Evolutionary conservation across 1,140 invertebrate genomes (phyloP), one percentile per base, ranked within the genome.

Genomic region (Trichogramma pretiosum): DNA sequence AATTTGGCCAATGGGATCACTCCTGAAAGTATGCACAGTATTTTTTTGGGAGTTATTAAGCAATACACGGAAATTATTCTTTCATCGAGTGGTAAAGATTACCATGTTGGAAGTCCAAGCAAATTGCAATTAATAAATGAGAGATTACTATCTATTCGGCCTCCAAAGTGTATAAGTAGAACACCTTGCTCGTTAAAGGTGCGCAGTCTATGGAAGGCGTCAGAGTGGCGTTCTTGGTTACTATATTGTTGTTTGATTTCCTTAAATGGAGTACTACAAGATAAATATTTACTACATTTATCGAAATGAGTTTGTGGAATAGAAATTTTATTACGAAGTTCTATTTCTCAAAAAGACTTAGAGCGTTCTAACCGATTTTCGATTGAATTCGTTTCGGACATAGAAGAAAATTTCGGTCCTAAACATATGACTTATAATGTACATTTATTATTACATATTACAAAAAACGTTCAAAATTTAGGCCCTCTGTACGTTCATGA

Each of bases 161-260:
- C 32, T 35, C 50, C 49, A 22, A 34, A 11, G 22, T 32, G 45
- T 23, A 39, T 43, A 3, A 34, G 8, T 28, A 45, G 10, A 40
- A 26, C 14, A 17, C 23, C 46, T 3, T 23, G 44, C 19, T 18
- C 10, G 23, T 16, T 54, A 4, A 23, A 41, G 5, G 19, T 24
- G 10, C 26, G 16, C 8, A 34, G 39, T 1, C 22, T 38, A 38
- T 58, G 49, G 44, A 54, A 56, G 36, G 52, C 52, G 0, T 54
- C 50, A 24, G 50, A 58, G 45, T 56, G 52, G 52, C 38, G 40
- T 2, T 41, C 43, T 41, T 58, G 46, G 42, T 14, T 50, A 10
- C 13, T 52, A 23, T 46, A 40, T 33, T 56, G 53, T 40, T 38
- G 30, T 44, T 24, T 45, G 17, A 22, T 45, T 10, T 44, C 52